These are phyloP conservation scores for Lepilemur septentrionalis DNA, from an alignment of 2,797 vertebrate genomes.

Conservation along the genomic window DNA sequence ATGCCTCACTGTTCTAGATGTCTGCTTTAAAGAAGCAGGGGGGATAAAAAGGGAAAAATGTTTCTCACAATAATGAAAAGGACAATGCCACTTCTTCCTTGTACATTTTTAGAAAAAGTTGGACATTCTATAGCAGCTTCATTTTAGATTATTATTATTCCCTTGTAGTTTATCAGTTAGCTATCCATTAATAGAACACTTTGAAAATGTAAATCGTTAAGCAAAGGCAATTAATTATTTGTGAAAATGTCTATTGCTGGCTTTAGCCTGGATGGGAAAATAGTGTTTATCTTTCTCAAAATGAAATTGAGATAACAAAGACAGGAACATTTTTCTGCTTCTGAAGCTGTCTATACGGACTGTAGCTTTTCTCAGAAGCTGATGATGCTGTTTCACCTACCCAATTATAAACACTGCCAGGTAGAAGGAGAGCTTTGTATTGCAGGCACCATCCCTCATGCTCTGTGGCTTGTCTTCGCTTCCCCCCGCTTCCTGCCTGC, in stretches of 20 bases:
- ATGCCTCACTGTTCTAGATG: neutral
- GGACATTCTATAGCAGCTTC: neutral
- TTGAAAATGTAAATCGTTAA: neutral
- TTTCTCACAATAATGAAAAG: neutral
- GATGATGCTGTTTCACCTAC: neutral
- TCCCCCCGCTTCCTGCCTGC: neutral
- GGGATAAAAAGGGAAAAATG: neutral
- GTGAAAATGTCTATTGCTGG: neutral
- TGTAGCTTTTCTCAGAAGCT: neutral
- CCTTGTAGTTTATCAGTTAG: slow-evolving; percentile 8
- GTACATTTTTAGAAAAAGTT: slow-evolving; percentile 18
- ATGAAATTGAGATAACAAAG: neutral
- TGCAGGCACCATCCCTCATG: neutral
- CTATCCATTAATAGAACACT: neutral
- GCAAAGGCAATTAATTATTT: neutral
- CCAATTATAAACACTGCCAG: neutral
- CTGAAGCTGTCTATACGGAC: neutral
- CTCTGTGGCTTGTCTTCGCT: neutral
- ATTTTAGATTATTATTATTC: neutral
- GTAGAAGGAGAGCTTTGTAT: neutral
- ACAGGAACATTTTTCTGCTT: neutral
- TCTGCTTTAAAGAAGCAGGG: neutral
- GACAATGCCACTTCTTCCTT: neutral
- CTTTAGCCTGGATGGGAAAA: neutral
- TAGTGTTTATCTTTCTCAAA: neutral